Conservation (phyloP, 2,797 vertebrate genomes). For the Lateolabrax maculatus region DNA sequence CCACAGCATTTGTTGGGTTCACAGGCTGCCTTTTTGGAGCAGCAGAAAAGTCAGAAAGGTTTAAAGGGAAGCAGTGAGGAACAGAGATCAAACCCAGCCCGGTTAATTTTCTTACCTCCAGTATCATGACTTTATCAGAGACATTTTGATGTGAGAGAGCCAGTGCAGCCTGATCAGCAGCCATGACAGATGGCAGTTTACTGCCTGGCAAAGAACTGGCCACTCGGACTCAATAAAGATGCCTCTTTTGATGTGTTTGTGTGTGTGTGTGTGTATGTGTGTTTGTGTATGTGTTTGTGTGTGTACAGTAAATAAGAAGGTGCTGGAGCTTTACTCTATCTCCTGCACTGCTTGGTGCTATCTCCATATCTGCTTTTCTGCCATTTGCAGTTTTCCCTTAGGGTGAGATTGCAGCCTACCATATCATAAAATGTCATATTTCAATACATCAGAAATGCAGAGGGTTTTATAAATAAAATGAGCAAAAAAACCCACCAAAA, state of each 20-base stretch:
- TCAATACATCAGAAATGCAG: constrained; percentile 15
- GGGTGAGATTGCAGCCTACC: constrained; percentile 17
- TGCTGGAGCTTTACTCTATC: constrained; percentile 32
- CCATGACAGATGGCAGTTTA: constrained; percentile 53
- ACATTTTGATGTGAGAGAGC: constrained; percentile 9
- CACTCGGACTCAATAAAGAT: constrained; percentile 45
- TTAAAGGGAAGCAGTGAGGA: not conserved
- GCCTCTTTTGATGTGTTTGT: constrained; percentile 40
- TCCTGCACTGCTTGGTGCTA: constrained; percentile 3
- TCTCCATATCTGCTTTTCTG: constrained; percentile 32
- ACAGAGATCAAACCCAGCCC: constrained; percentile 17
- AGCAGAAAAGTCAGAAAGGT: constrained; percentile 16
- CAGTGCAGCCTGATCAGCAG: constrained; percentile 12
- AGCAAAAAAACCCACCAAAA: no score
- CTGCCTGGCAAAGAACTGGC: constrained; percentile 20
- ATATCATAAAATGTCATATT: constrained; percentile 43
- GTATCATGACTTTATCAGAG: constrained; percentile 21
- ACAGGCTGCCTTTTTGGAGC: constrained; percentile 14
- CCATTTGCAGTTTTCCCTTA: constrained; percentile 37
- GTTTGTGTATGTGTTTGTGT: constrained; percentile 13
- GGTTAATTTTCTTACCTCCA: constrained; percentile 39
- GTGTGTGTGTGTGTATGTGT: constrained; percentile 23
- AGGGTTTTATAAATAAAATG: not conserved
- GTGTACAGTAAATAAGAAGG: not conserved
- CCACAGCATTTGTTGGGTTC: not conserved